Evolutionary conservation across 2,113 vertebrate species (phyloP), one percentile per base, ranked within the genome.

Genomic region (Antigone vipio): DNA sequence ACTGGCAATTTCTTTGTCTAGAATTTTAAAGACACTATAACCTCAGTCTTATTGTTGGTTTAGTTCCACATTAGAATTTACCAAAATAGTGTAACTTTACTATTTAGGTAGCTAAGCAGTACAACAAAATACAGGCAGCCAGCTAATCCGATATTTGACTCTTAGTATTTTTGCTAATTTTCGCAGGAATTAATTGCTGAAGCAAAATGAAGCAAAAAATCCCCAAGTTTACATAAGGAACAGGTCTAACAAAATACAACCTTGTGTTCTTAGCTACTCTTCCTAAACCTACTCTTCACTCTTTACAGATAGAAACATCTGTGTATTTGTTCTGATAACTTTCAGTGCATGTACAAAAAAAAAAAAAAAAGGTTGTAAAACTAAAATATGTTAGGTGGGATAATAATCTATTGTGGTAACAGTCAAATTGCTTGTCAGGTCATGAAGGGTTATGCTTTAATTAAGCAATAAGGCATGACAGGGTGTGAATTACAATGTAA

Each of bases 381-480:
- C 74, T 97, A 97, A 95, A 96, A 93, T 96, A 97, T 95, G 83
- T 96, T 95, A 77, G 95, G 93, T 85, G 85, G 77, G 56, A 92
- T 98, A 97, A 98, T 97, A 96, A 97, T 98, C 97, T 97, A 95
- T 98, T 98, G 98, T 91, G 85, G 82, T 97, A 98, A 97, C 95
- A 97, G 86, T 97, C 94, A 97, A 96, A 98, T 97, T 97, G 93
- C 97, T 97, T 98, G 98, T 98, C 95, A 95, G 95, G 96, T 95
- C 89, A 96, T 84, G 94, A 97, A 98, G 95, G 94, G 95, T 89
- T 95, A 96, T 95, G 96, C 87, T 98, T 98, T 98, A 98, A 98
- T 98, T 98, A 98, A 97, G 97, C 97, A 98, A 96, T 97, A 98
- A 98, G 95, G 92, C 94, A 93, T 91, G 96, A 97, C 97, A 97